These are phyloP conservation scores for Holothuria leucospilota DNA, from an alignment of 53 echinoderm and acorn worm genomes.

Conservation along the genomic window DNA sequence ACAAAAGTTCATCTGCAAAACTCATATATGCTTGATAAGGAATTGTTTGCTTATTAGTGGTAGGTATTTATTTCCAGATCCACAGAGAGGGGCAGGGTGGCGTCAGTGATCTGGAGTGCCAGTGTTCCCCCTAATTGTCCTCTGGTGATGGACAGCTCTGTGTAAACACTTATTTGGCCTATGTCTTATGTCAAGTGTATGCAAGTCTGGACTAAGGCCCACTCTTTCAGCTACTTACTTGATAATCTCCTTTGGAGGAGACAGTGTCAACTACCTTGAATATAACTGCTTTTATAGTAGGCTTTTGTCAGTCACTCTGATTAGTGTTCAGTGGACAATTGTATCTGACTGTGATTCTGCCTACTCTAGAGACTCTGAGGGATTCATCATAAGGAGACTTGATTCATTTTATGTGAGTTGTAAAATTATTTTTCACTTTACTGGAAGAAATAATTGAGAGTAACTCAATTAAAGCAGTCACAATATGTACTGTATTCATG, in stretches of 20 bases:
- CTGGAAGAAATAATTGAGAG: too few relatives aligned
- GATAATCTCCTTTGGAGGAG: neutral
- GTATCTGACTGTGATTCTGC: too few relatives aligned
- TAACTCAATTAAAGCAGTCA: too few relatives aligned
- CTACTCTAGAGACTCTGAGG: too few relatives aligned
- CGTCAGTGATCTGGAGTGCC: constrained; percentile 19
- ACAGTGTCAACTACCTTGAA: neutral
- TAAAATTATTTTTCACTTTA: too few relatives aligned
- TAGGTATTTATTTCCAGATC: constrained; percentile 10
- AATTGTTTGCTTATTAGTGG: constrained; percentile 16
- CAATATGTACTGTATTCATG: too few relatives aligned
- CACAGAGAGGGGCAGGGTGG: constrained; percentile 3
- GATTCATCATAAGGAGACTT: too few relatives aligned
- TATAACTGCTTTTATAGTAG: too few relatives aligned
- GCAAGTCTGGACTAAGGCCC: constrained; percentile 1
- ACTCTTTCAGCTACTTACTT: constrained; percentile 1
- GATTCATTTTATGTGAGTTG: too few relatives aligned
- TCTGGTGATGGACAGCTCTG: constrained; percentile 9
- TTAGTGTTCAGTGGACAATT: too few relatives aligned
- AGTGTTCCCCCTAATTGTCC: constrained; percentile 1
- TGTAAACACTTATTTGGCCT: constrained; percentile 15
- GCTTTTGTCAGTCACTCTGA: too few relatives aligned
- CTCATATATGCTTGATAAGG: neutral
- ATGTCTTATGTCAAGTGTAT: neutral
- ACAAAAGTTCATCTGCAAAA: neutral